Conservation (phyloP, 2,888 invertebrate species). For the Panzeria rudis region DNA sequence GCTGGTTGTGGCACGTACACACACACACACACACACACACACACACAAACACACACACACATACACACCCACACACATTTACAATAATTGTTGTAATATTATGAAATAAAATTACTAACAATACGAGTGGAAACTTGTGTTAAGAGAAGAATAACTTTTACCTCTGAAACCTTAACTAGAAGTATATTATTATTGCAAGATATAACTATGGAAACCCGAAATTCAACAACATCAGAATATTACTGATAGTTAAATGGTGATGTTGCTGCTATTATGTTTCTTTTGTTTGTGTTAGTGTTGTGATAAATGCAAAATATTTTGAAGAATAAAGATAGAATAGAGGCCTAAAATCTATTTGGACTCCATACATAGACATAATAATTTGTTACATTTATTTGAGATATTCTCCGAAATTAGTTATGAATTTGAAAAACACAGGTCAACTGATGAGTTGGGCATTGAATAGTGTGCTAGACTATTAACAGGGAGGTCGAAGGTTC, state of each 20-base stretch:
- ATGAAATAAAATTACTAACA: conserved; percentile 38
- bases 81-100: conserved; percentile 35
- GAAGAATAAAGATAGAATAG: too few species aligned
- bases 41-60: background rate
- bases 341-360: too few species aligned
- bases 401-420: too few species aligned
- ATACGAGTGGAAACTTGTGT: background rate
- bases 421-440: too few species aligned
- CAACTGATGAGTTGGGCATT: too few species aligned
- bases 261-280: background rate
- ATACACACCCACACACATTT: background rate
- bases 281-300: background rate
- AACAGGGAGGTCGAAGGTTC: too few species aligned
- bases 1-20: background rate
- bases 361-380: too few species aligned
- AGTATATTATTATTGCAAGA: conserved; percentile 21
- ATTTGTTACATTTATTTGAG: too few species aligned
- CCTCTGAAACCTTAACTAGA: conserved; percentile 19
- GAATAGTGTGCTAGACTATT: too few species aligned
- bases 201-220: conserved; percentile 34
- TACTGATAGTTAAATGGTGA: conserved; percentile 16
- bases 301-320: background rate
- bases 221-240: background rate
- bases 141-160: conserved; percentile 13
- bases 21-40: background rate